Base-by-base conservation (phyloP, 2,888 invertebrate genomes). In the Caenorhabditis sp. region DNA sequence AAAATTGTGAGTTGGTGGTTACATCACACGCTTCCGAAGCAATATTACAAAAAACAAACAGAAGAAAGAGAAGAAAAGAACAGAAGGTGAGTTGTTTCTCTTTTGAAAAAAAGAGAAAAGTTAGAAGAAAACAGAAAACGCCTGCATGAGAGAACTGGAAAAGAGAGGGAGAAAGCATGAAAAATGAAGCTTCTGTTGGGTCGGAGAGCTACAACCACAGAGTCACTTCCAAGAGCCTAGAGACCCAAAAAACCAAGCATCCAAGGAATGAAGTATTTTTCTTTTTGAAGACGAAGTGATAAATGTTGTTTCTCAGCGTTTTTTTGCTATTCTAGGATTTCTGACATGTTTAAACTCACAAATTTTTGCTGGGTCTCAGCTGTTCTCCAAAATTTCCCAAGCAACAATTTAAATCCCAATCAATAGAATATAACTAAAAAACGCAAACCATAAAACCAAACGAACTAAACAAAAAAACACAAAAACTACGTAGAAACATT, bases 11-110 rank as follows among this genome's bases (percentile, higher is more conserved):
- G 65, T 40, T 40, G 13, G 40, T 35, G 11, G n/a, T n/a, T n/a
- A 32, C 35, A 65, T 50, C 55, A 55, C 55, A 55, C 55, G 55
- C 26, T 2, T 44, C 9, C 8, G 37, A 24, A 64, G 64, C 20
- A 35, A 35, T 51, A 65, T 53, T 37, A 65, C 37, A 65, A 65
- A n/a, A n/a, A n/a, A 65, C 24, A 65, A 65, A 35, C 18, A 26
- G 26, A 11, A 40, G 53, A 15, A 22, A 26, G 47, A 9, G 26
- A n/a, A n/a, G n/a, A 32, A 40, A 56, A 24, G 40, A 69, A 69
- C 47, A 69, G 47, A 24, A 44, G 44, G 22, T 56, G 50, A 18
- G 61, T 62, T 62, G n/a, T n/a, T n/a, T n/a, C n/a, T 18, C 40
- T 9, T 20, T 18, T 13, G 51, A 53, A 24, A 13, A 24, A 28